phyloP scores from a whole-genome alignment of 1,140 invertebrate genomes.

The Wiebesia pumilae region DNA sequence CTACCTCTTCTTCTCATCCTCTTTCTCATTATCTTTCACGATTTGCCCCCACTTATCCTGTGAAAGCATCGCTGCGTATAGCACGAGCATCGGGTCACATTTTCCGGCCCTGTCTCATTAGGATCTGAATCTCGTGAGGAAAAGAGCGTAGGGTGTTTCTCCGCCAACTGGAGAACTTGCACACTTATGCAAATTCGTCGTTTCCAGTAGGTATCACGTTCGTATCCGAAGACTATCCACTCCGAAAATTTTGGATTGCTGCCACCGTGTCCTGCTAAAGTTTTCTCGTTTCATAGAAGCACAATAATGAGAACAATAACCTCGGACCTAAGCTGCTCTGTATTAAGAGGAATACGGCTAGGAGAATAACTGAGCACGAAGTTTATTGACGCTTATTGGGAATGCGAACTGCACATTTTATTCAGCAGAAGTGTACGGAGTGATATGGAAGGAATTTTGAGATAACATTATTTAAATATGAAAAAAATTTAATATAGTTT shows the following conservation, averaged over 20 bases:
- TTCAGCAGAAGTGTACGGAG: background rate
- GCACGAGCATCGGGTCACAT: background rate
- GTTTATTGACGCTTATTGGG: constrained; percentile 1
- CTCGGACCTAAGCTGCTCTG: background rate
- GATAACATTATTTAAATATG: background rate
- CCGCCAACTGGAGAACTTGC: background rate
- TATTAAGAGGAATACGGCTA: background rate
- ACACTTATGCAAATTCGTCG: constrained; percentile 40
- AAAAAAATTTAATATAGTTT: background rate
- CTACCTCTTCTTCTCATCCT: background rate
- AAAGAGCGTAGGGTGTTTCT: background rate
- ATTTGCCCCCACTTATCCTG: background rate
- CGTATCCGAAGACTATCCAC: background rate
- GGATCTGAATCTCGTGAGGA: constrained; percentile 29
- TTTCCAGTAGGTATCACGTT: constrained; percentile 33
- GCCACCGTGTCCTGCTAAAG: constrained; percentile 36
- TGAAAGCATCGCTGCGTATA: background rate
- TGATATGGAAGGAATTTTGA: too few relatives aligned
- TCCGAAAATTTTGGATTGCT: constrained; percentile 48
- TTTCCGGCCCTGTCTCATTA: constrained; percentile 35
- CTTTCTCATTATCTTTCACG: constrained; percentile 48
- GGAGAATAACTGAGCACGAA: background rate
- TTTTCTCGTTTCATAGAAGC: constrained; percentile 51
- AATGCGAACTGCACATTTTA: background rate
- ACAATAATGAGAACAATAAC: constrained; percentile 43